Evolutionary conservation across 2,113 vertebrate species (phyloP), one percentile per base, ranked within the genome.

Genomic region (Acanthisitta chloris): DNA sequence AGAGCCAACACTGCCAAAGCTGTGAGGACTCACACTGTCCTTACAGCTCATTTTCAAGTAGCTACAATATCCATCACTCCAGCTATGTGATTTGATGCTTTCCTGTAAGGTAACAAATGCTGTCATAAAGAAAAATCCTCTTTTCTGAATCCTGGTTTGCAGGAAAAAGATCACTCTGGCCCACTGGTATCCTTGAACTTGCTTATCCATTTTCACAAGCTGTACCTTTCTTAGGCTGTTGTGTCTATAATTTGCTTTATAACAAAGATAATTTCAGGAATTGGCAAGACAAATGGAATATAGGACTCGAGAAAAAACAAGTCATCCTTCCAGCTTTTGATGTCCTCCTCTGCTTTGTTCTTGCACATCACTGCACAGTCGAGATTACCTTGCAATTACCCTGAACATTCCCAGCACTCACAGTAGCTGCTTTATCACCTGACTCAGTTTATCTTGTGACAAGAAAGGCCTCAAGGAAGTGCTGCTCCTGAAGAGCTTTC

Each of bases 61-160:
- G n/a, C 57, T 81, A 64, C 59, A 66, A n/a, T 69, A 66, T 16
- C 69, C 34, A 43, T 34, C 17, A 2, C 43, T 21, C 52, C 4
- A 18, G 21, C 40, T 59, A 36, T 0, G 0, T 2, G 1, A 43
- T 45, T 33, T 29, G n/a, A 40, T 0, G 0, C 57, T 55, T 24
- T 81, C 34, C 31, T 72, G 70, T 65, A 76, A 57, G 52, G 17
- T 12, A 90, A 45, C 12, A 77, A 66, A 80, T n/a, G 24, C 33
- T 10, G 0, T 52, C 69, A 24, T 49, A 33, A 54, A 80, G 79
- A 86, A 84, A 84, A 80, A 65, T 9, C 4, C 23, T 55, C 49
- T 58, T 70, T 81, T 57, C 51, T 1, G 12, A 72, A 12, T 36
- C 8, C 28, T 26, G 17, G 12, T 80, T 57, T 73, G 45, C 28